A percentile compares a stretch with the other conserved stretches of the same genome.
Evolutionary conservation across 1,140 invertebrate genomes (phyloP).

Genomic region (Melanaphis sacchari): DNA sequence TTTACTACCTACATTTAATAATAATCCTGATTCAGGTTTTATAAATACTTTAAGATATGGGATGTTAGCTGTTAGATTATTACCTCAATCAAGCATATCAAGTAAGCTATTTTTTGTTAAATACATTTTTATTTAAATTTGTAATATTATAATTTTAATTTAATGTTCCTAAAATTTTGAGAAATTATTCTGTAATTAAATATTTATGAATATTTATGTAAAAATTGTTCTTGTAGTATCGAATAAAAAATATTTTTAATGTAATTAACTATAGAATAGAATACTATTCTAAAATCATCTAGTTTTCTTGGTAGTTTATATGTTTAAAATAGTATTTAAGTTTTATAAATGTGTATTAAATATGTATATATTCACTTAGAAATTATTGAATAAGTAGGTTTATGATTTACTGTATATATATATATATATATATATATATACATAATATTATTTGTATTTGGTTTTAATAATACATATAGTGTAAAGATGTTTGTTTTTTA

Average conservation of each 20-base stretch:
- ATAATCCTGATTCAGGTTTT: conserved; percentile 75
- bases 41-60: conserved; percentile 83
- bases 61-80: conserved; percentile 77
- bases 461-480: not conserved
- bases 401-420: not conserved
- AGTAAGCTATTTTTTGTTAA: conserved; percentile 67
- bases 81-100: conserved; percentile 80
- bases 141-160: not conserved
- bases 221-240: not conserved
- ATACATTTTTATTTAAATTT: not conserved
- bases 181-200: too few species aligned
- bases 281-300: too few species aligned
- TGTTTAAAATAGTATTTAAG: too few species aligned
- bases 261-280: too few species aligned
- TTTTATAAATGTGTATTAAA: too few species aligned
- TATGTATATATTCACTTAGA: too few species aligned
- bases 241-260: too few species aligned
- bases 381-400: too few species aligned
- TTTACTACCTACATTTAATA: not conserved
- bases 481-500: conserved; percentile 63
- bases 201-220: not conserved
- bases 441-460: not conserved
- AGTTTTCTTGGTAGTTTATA: too few species aligned
- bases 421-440: not conserved
- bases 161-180: too few species aligned